phyloP scores from a whole-genome alignment of 2,113 vertebrate genomes.

The Scartelaos histophorus region DNA sequence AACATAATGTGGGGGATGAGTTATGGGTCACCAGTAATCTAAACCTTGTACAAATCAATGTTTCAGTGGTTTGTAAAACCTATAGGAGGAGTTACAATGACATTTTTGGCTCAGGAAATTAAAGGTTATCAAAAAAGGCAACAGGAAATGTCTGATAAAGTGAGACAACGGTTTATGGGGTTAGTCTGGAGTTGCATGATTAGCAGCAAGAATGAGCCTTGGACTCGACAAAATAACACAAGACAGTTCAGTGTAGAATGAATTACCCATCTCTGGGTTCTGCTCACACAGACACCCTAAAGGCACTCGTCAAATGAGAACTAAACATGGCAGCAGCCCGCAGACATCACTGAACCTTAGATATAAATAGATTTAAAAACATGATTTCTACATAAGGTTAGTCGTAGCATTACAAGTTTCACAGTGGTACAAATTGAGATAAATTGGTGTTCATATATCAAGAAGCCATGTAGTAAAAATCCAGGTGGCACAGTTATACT shows the following conservation, averaged over 20 bases:
- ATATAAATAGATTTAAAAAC: constrained; percentile 19
- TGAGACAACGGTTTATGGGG: constrained; percentile 14
- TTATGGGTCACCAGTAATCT: background rate
- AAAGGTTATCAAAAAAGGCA: constrained; percentile 57
- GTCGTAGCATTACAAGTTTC: constrained; percentile 29
- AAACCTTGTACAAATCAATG: constrained; percentile 25
- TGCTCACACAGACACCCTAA: constrained; percentile 24
- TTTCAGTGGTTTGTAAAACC: constrained; percentile 38
- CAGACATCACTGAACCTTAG: background rate
- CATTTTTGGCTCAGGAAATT: constrained; percentile 59
- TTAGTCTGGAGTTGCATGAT: constrained; percentile 34
- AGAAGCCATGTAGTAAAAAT: constrained; percentile 37
- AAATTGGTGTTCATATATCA: constrained; percentile 30
- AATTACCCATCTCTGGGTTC: constrained; percentile 24
- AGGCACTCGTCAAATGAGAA: constrained; percentile 56
- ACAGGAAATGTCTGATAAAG: constrained; percentile 36
- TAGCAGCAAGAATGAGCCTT: constrained; percentile 63
- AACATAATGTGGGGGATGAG: background rate
- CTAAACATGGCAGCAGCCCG: background rate
- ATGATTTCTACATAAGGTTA: constrained; percentile 6
- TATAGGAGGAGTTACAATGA: background rate
- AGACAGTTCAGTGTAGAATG: constrained; percentile 46
- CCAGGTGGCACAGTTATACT: constrained; percentile 38
- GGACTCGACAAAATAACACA: constrained; percentile 34
- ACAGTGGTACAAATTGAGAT: constrained; percentile 50